Evolutionary conservation across 2,113 vertebrate genomes (phyloP), one percentile per base, ranked within the genome.

Genomic region (Eonycteris spelaea): DNA sequence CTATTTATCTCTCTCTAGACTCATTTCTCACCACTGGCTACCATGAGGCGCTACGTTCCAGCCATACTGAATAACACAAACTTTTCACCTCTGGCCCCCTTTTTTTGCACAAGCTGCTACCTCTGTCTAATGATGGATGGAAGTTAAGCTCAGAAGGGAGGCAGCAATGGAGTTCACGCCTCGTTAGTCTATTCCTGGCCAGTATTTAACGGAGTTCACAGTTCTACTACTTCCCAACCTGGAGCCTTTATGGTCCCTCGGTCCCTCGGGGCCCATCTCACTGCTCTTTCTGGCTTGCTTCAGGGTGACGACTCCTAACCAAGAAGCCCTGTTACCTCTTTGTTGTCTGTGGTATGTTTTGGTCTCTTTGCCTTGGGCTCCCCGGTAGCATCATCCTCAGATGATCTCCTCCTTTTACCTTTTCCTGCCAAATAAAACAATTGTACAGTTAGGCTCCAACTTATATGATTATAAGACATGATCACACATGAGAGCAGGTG

Each of bases 321-420:
- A 28, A 24, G 75, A 91, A 91, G 86, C 57, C 63, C 71, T 13
- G 0, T 63, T 98, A 98, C 99, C 98, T 99, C 98, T 0, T 97
- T 86, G 83, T 74, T 91, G 33, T 96, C 98, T 14, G 86, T 15
- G 0, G 97, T 96, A 3, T 84, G 94, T 78, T 98, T 99, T 63
- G 77, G 95, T 84, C 83, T 98, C 22, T 99, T 99, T 2, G 97
- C 98, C 61, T 94, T 94, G 71, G 21, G 98, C 1, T 98, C 98
- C 0, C 90, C 88, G 0, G 74, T 14, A 11, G 98, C 98, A 1
- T 99, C 99, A 12, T 99, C 98, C 0, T 99, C 99, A 0, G 98
- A 98, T 0, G 99, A 98, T 8, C 98, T 98, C 1, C 98, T 98
- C 24, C 99, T 98, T 90, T 99, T 99, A 21, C 99, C 99, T 43